Evolutionary conservation across 2,113 vertebrate genomes (phyloP), one percentile per base, ranked within the genome.

Genomic region (Chionodraco myersi): DNA sequence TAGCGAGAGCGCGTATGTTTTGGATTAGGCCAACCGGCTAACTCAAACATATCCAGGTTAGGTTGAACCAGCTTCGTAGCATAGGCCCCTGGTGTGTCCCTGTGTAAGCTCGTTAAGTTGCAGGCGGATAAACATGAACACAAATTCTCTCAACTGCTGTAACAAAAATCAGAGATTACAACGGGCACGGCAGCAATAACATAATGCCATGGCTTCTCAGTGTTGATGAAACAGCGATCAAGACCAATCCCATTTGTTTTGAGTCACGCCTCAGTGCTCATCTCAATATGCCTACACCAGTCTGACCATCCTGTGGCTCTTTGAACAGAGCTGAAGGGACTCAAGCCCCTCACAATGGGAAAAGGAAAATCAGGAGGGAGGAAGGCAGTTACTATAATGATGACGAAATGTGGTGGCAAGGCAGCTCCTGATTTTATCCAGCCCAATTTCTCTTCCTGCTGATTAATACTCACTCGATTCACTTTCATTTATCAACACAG

Each of bases 161-260:
- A n/a, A 63, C n/a, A 30, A 79, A 69, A 86, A 81, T 75, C 64
- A 2, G 74, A 84, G 89, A 91, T 91, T 93, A 91, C 80, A 80
- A 74, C 74, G 47, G 36, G 14, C 21, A 23, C 21, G 49, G 69
- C 63, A 67, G 82, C 80, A 76, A 64, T 83, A 84, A 85, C 80
- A 83, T 78, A 75, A 88, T 83, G 80, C 72, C 65, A 12, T 67
- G 54, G 85, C 83, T 80, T 59, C 45, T 67, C 54, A 45, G 73
- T 82, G 82, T 80, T 85, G 75, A 84, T 82, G 79, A 88, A 90
- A 76, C 88, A 77, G 48, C 66, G 82, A 73, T 84, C 57, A 18
- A 44, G 70, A 84, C 54, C 83, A 88, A 91, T 91, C 89, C 77
- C 77, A 74, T 90, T 89, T 84, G 83, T 80, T 79, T 66, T 30